Conservation (phyloP, 30 jellyfish, hydroid and myxozoan genomes). For the Aurelia aurita complex sp. Pacific region DNA sequence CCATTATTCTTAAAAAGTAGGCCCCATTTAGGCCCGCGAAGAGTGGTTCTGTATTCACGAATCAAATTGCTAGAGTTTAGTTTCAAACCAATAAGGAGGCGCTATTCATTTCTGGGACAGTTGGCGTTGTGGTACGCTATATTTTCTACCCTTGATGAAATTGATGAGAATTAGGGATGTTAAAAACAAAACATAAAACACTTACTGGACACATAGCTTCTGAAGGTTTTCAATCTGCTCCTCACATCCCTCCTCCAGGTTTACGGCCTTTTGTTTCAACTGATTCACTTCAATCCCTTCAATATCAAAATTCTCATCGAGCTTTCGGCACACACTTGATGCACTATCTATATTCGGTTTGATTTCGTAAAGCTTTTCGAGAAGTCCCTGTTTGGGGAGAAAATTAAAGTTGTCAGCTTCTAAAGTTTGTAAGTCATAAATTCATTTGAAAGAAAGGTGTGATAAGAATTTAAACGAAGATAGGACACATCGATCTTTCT, state of each 20-base stretch:
- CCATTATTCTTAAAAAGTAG: too few relatives aligned
- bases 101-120: too few relatives aligned
- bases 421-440: too few relatives aligned
- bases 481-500: too few relatives aligned
- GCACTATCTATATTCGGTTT: constrained; percentile 23
- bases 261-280: constrained; percentile 6
- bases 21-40: too few relatives aligned
- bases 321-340: constrained; percentile 7
- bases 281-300: constrained; percentile 20
- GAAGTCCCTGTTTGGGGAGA: constrained; percentile 7
- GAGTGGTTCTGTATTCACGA: too few relatives aligned
- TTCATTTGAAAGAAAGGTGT: too few relatives aligned
- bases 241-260: constrained; percentile 22
- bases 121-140: too few relatives aligned
- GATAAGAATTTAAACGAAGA: too few relatives aligned
- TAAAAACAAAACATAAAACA: not conserved
- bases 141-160: not conserved
- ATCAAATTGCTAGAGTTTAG: too few relatives aligned
- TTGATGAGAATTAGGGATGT: not conserved
- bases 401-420: too few relatives aligned
- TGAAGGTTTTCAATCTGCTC: constrained; percentile 24
- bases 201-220: constrained; percentile 24
- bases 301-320: constrained; percentile 13
- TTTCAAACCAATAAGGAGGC: too few relatives aligned
- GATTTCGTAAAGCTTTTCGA: not conserved